phyloP scores from a whole-genome alignment of 2,797 vertebrate species.

The Sebastes kiyomatsui region DNA sequence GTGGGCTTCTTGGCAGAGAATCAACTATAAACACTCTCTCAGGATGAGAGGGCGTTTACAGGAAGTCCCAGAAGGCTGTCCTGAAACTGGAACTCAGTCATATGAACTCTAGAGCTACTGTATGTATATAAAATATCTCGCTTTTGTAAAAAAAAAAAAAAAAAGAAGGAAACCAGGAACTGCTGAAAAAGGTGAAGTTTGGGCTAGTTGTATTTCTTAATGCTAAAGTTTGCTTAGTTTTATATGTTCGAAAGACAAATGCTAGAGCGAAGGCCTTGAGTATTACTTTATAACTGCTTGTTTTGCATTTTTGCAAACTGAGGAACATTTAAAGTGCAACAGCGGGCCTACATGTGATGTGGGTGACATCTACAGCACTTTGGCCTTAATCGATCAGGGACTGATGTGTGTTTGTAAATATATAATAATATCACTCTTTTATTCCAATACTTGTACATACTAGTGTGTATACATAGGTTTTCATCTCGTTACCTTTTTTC shows the following conservation, averaged over 20 bases:
- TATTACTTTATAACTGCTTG: constrained; percentile 60
- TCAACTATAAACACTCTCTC: constrained; percentile 36
- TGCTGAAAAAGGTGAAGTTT: constrained; percentile 29
- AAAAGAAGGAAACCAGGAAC: constrained; percentile 10
- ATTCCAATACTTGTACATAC: constrained; percentile 73
- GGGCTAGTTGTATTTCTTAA: constrained; percentile 67
- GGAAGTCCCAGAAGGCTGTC: constrained; percentile 39
- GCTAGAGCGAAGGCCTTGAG: constrained; percentile 63
- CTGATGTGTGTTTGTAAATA: constrained; percentile 79
- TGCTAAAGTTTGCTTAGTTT: constrained; percentile 71
- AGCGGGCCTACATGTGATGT: constrained; percentile 68
- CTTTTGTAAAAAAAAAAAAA: constrained; percentile 47
- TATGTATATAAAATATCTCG: constrained; percentile 69
- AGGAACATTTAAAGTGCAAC: constrained; percentile 71
- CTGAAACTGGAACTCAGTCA: constrained; percentile 31
- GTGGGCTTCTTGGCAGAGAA: constrained; percentile 12
- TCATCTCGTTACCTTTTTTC: constrained; percentile 49
- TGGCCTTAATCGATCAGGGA: constrained; percentile 87
- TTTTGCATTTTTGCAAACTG: constrained; percentile 73
- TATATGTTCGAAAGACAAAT: constrained; percentile 62
- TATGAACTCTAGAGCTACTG: constrained; percentile 52
- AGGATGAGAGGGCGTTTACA: constrained; percentile 38
- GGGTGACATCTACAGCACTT: constrained; percentile 73
- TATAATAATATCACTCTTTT: constrained; percentile 69
- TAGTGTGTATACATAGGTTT: constrained; percentile 59